Percentiles rank a stretch among this genome's conserved stretches.
These are phyloP conservation scores for Scatophagus argus DNA, from an alignment of 2,113 vertebrate species.

Conservation along the genomic window DNA sequence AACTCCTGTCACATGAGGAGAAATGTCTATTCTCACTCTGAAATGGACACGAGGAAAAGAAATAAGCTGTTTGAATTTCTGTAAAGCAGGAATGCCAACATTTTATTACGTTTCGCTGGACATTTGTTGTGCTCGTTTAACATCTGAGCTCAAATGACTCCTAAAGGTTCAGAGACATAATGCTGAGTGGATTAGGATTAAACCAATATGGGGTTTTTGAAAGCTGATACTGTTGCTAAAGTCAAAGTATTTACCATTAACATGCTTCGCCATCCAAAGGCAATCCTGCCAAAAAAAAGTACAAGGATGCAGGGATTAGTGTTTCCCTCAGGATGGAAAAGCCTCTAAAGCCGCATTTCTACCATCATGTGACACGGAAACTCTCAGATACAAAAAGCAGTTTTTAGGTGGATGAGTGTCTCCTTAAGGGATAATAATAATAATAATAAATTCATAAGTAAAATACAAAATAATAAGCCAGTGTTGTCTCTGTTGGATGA, in stretches of 20 bases:
- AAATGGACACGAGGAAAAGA: neutral
- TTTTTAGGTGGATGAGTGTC: neutral
- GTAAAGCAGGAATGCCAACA: rapidly evolving
- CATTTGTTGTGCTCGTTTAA: conserved; percentile 12
- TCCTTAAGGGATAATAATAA: neutral
- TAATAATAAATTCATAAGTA: rapidly evolving
- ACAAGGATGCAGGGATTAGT: conserved; percentile 13
- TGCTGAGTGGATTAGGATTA: conserved; percentile 33
- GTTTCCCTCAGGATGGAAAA: conserved; percentile 19
- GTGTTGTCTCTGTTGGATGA: neutral
- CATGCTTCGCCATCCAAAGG: neutral
- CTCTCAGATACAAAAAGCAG: neutral
- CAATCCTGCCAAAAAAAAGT: conserved; percentile 9
- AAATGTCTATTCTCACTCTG: neutral
- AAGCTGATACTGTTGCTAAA: neutral
- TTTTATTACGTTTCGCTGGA: neutral
- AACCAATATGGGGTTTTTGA: conserved; percentile 8
- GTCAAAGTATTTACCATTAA: conserved; percentile 19
- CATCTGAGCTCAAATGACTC: conserved; percentile 17
- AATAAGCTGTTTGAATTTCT: neutral
- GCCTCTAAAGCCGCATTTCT: conserved; percentile 24
- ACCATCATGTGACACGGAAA: neutral
- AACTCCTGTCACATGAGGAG: neutral
- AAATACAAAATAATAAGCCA: neutral
- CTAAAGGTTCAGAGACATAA: neutral